phyloP scores from a whole-genome alignment of 1,140 invertebrate species.

The Polypedilum pembai region DNA sequence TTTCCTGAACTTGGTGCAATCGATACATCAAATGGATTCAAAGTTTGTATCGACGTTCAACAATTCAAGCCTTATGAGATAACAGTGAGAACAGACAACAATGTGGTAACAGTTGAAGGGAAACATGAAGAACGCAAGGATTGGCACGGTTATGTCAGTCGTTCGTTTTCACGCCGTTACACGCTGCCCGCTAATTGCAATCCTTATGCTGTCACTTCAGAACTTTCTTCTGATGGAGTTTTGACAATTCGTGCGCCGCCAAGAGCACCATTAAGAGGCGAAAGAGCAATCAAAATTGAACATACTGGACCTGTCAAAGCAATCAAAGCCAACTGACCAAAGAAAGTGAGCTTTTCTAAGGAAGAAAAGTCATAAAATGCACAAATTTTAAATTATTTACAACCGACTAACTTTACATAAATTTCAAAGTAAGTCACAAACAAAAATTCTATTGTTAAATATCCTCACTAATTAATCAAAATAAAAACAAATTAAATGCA shows the following conservation, averaged over 20 bases:
- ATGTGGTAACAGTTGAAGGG: constrained; percentile 57
- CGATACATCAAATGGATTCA: constrained; percentile 43
- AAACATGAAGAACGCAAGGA: constrained; percentile 61
- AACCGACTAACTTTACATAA: no score
- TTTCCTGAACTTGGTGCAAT: constrained; percentile 33
- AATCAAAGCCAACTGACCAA: constrained; percentile 32
- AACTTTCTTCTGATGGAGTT: constrained; percentile 65
- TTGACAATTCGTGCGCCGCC: constrained; percentile 59
- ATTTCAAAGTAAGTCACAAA: no score
- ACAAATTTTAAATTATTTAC: no score
- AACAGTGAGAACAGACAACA: constrained; percentile 62
- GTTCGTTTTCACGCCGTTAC: constrained; percentile 63
- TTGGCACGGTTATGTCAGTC: constrained; percentile 51
- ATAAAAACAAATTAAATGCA: no score
- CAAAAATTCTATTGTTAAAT: no score
- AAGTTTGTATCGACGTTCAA: constrained; percentile 58
- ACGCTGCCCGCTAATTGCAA: constrained; percentile 56
- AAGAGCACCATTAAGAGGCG: constrained; percentile 39
- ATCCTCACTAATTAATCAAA: no score
- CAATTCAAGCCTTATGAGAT: constrained; percentile 68
- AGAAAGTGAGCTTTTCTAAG: no score
- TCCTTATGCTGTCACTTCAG: constrained; percentile 56
- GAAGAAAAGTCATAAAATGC: no score
- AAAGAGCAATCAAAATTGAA: constrained; percentile 40
- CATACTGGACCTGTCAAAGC: constrained; percentile 38